phyloP scores from a whole-genome alignment of 1,140 invertebrate species.

The Ceratoteleas bidentatus region DNA sequence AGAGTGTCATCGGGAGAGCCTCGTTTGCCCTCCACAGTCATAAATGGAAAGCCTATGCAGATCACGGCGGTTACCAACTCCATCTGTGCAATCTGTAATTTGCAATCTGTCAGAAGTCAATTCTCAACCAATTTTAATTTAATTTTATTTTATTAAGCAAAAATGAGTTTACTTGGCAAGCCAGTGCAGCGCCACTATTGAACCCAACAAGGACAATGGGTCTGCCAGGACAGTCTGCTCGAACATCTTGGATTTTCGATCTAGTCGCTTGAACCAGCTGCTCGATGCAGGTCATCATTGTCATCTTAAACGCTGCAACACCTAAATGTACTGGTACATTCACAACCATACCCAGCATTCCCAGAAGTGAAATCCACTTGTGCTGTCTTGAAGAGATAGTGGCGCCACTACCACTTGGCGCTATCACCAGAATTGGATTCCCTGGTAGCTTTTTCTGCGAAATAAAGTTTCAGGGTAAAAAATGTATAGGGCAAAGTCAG shows the following conservation, averaged over 20 bases:
- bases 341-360: constrained; percentile 86
- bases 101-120: too few relatives aligned
- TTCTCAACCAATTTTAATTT: too few relatives aligned
- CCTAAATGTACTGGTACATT: constrained; percentile 83
- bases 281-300: constrained; percentile 84
- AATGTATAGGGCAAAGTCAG: too few relatives aligned
- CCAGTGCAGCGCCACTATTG: too few relatives aligned
- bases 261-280: constrained; percentile 86
- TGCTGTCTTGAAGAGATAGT: constrained; percentile 83
- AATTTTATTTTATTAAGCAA: too few relatives aligned
- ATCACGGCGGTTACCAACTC: constrained; percentile 88
- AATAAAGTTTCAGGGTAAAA: constrained; percentile 1
- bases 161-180: too few relatives aligned
- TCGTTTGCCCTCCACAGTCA: constrained; percentile 87
- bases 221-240: constrained; percentile 84
- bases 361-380: constrained; percentile 87
- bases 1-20: constrained; percentile 91
- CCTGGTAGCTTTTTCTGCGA: constrained; percentile 86
- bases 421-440: constrained; percentile 87
- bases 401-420: constrained; percentile 82
- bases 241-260: constrained; percentile 87
- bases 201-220: constrained; percentile 89
- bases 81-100: constrained; percentile 83
- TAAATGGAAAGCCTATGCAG: constrained; percentile 90
- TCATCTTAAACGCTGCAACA: constrained; percentile 78